Conservation (phyloP, 64 coral and sea anemone species). For the Actinia equina region DNA sequence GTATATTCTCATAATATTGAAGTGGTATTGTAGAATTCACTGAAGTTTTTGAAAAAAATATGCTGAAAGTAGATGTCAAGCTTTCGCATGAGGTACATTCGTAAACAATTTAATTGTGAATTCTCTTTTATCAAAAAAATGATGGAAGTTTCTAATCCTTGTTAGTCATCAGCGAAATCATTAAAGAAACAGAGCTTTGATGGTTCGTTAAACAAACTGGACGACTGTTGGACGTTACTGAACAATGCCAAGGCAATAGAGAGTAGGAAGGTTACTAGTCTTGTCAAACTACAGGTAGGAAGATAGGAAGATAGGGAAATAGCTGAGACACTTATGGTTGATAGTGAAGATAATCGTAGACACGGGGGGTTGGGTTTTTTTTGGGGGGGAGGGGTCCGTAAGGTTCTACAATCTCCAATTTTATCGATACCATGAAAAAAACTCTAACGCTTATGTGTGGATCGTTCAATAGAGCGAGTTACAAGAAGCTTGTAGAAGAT, state of each 20-base stretch:
- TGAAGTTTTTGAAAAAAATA: too few species aligned
- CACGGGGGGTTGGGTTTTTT: too few species aligned
- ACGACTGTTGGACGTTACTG: constrained; percentile 2
- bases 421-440: too few species aligned
- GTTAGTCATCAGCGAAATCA: background rate
- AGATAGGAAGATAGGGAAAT: background rate
- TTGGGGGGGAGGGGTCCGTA: too few species aligned
- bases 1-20: too few species aligned
- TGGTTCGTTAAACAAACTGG: background rate
- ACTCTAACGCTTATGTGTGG: background rate
- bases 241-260: background rate
- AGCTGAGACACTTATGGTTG: background rate
- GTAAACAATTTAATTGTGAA: too few species aligned
- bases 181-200: background rate
- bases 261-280: background rate
- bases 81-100: too few species aligned
- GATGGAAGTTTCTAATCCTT: background rate
- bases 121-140: background rate
- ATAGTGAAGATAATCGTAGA: too few species aligned
- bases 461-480: background rate
- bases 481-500: background rate
- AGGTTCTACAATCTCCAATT: too few species aligned
- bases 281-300: constrained; percentile 6
- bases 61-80: too few species aligned
- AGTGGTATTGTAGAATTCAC: too few species aligned